Evolutionary conservation across 2,888 invertebrate genomes (phyloP).

Genomic region (Liposcelis brunnea): DNA sequence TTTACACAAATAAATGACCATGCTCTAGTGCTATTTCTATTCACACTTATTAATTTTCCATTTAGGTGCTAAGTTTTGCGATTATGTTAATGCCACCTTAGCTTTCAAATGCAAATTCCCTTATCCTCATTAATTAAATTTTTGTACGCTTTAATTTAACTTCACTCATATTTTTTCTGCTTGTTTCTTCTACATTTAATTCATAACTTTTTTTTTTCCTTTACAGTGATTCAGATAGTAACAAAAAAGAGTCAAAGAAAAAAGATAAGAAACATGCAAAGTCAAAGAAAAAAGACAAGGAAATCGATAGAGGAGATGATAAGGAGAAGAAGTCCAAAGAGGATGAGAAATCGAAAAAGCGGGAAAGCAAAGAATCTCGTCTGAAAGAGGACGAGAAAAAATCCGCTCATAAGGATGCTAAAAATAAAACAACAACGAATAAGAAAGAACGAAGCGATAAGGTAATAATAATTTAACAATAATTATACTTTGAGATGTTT

Average conservation of each 20-base stretch:
- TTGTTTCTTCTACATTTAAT: not conserved
- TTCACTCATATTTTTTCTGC: not conserved
- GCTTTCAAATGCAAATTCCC: too few species aligned
- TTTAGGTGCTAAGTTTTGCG: too few species aligned
- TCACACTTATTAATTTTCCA: too few species aligned
- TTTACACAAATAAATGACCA: too few species aligned
- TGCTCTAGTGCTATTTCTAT: too few species aligned
- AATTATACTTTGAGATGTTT: too few species aligned
- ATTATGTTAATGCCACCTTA: too few species aligned
- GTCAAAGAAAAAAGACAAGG: constrained; percentile 12
- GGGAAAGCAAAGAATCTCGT: constrained; percentile 15
- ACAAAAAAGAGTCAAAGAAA: constrained; percentile 9
- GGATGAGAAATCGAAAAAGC: constrained; percentile 21
- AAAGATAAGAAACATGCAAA: constrained; percentile 11
- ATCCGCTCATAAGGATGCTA: too few species aligned
- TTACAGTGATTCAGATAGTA: constrained; percentile 6
- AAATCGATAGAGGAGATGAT: constrained; percentile 22
- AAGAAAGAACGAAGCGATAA: constrained; percentile 2
- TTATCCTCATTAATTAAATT: too few species aligned
- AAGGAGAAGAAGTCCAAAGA: constrained; percentile 26
- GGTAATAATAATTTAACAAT: not conserved
- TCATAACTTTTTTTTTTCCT: constrained; percentile 7
- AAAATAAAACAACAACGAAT: not conserved
- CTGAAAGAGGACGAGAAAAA: too few species aligned
- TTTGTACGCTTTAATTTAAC: too few species aligned